Evolutionary conservation across 1,140 invertebrate genomes (phyloP), one percentile per base, ranked within the genome.

Genomic region (Oncopodura yosiiana): DNA sequence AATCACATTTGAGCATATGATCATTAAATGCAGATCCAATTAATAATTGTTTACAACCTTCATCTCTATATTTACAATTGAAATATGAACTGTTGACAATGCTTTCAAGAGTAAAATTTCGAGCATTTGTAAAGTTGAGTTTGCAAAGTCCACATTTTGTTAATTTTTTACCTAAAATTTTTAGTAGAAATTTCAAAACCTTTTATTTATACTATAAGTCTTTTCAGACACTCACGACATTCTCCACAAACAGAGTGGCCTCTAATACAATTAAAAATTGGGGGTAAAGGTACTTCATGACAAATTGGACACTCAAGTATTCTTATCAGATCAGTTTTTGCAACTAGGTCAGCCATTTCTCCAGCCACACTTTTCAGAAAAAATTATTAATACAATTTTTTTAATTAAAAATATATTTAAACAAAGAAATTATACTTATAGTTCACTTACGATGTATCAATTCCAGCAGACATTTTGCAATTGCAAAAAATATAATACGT

Each of bases 281-380:
- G 58, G 3, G 58, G 58, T 12, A 29, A 32, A 11, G 54, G 53
- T 32, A 56, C 30, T 36, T 61, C 53, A 36, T 37, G 32, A 18
- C 58, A 61, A 14, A 61, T 37, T n/a, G 58, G 58, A 53, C 58
- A 61, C 39, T 61, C 58, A 3, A 58, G 18, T 19, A 58, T 51
- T 34, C 43, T 18, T 8, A 58, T 9, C 2, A 58, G 44, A 16
- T 56, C 48, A 11, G 39, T 27, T 8, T 21, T 23, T 23, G 48
- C 30, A 12, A 29, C 23, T n/a, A 38, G 32, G 16, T 37, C 48
- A 11, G 30, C 8, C 12, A 49, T 19, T 3, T 49, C 48, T 8
- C 24, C 44, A 16, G 24, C 44, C n/a, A n/a, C n/a, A n/a, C n/a
- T n/a, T n/a, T n/a, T n/a, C n/a, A n/a, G n/a, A n/a, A n/a, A n/a